Conservation (phyloP, 2,113 vertebrate genomes). For the Oreochromis tanganicae region DNA sequence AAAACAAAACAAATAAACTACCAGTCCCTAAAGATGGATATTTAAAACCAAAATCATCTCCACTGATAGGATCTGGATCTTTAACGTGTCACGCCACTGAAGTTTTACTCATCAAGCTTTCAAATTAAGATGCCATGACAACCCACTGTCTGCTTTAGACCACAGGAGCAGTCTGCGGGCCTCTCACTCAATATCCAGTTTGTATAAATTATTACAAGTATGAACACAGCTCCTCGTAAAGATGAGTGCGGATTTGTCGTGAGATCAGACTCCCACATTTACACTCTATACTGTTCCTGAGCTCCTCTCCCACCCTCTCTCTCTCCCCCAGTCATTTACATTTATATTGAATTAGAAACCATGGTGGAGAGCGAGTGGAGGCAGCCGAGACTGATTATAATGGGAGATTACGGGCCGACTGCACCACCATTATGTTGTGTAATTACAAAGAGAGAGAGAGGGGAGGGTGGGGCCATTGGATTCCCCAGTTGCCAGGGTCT, state of each 20-base stretch:
- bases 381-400: conserved; percentile 67
- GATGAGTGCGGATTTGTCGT: conserved; percentile 8
- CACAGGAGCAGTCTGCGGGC: background rate
- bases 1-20: background rate
- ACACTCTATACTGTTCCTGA: conserved; percentile 30
- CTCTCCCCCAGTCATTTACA: conserved; percentile 62
- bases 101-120: background rate
- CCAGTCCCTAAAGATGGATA: background rate
- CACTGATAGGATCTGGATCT: background rate
- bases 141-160: background rate
- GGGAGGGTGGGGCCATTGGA: background rate
- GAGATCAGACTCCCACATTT: conserved; percentile 39
- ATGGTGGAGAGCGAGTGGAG: conserved; percentile 53
- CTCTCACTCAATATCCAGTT: background rate
- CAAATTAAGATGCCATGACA: background rate
- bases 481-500: conserved; percentile 45
- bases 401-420: conserved; percentile 65
- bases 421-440: conserved; percentile 65
- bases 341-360: conserved; percentile 73
- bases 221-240: background rate
- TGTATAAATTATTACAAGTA: conserved; percentile 10
- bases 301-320: background rate
- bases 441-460: conserved; percentile 59
- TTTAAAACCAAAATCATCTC: background rate
- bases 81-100: background rate